These are phyloP conservation scores for Oncorhynchus clarkii DNA, from an alignment of 2,113 vertebrate genomes.

Conservation along the genomic window DNA sequence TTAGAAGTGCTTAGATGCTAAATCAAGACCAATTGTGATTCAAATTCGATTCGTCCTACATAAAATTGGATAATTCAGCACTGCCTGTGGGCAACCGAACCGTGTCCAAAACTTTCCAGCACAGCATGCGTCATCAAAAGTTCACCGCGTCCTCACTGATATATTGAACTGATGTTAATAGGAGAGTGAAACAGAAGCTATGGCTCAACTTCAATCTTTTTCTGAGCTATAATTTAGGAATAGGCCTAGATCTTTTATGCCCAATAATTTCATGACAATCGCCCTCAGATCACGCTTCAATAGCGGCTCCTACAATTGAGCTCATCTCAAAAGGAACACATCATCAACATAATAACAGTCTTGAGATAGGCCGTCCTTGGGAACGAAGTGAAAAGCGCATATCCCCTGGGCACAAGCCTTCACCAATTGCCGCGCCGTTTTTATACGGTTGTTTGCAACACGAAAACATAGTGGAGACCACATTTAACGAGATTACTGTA, in stretches of 20 bases:
- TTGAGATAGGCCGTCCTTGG: no score
- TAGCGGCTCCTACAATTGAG: no score
- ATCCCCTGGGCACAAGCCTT: background rate
- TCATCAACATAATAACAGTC: no score
- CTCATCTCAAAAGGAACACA: no score
- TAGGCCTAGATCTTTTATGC: no score
- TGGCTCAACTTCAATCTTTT: background rate
- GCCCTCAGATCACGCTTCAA: no score
- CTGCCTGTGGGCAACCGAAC: slow-evolving; percentile 17
- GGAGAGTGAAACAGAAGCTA: background rate
- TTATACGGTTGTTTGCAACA: background rate
- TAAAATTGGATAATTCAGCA: background rate
- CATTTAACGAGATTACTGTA: background rate
- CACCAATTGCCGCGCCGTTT: background rate
- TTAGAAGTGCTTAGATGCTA: no score
- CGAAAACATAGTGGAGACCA: background rate
- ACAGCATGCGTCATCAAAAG: slow-evolving; percentile 25
- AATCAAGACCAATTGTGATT: background rate
- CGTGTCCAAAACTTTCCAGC: slow-evolving; percentile 25
- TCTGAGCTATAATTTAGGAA: no score
- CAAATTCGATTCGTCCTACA: background rate
- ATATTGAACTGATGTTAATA: background rate
- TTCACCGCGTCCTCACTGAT: slow-evolving; percentile 4
- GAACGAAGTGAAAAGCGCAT: background rate
- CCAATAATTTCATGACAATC: no score